Base-by-base conservation (phyloP, 2,113 vertebrate genomes). In the Centropus unirufus region DNA sequence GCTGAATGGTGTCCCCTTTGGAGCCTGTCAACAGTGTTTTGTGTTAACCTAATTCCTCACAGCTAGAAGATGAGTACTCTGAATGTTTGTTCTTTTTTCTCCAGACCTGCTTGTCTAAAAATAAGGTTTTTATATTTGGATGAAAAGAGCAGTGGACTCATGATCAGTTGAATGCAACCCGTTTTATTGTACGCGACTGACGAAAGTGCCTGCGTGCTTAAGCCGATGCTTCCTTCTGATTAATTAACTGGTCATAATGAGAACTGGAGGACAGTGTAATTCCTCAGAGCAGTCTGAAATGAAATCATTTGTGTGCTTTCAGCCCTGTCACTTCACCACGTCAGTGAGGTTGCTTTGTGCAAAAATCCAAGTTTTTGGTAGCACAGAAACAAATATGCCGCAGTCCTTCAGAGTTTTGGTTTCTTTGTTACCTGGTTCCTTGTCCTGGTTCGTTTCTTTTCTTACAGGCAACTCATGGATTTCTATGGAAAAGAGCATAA, bases 51-150 rank as follows among this genome's bases (percentile, higher is more conserved):
- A 96, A 70, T 96, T 97, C 94, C 93, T 97, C 93, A 94, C 93
- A 95, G 95, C 90, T 95, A 94, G 94, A 95, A 95, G 94, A 97
- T 97, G 96, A 97, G 96, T 95, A 95, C 93, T 95, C 93, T 96
- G 95, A 92, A 87, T 95, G 96, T 93, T 97, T 94, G 95, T 93
- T 97, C 89, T 91, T 95, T 93, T 94, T 87, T 95, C 57, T 95
- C 73, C 95, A 96, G 66, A 89, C 82, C 82, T 91, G 67, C 94
- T 92, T 95, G 87, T 89, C 85, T 96, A 86, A 92, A 88, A 95
- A 83, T 87, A 70, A 85, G 55, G 12, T 16, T 74, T 93, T 93
- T 90, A 42, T 85, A 77, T 70, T 88, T 74, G 93, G 82, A 70
- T 90, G 61, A 88, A 85, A 92, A 83, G 82, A 91, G 40, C 78